Conservation (phyloP, 2,113 vertebrate genomes). For the Cynoglossus semilaevis region DNA sequence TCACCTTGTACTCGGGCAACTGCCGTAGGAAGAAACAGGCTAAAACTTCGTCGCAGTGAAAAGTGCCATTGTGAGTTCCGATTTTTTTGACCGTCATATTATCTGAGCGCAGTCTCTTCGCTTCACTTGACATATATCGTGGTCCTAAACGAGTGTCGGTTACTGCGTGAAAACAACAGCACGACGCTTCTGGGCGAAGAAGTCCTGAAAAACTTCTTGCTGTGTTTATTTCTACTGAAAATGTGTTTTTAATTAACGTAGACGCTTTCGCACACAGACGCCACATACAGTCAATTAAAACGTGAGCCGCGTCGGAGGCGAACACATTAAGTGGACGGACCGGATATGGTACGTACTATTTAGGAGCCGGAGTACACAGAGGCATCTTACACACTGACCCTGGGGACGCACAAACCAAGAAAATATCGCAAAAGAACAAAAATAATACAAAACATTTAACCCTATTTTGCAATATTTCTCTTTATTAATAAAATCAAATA, state of each 20-base stretch:
- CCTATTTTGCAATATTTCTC: too few relatives aligned
- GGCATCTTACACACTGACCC: too few relatives aligned
- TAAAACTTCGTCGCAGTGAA: constrained; percentile 93
- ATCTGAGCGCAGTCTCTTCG: constrained; percentile 56
- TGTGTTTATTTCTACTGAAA: not conserved
- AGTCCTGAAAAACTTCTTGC: accelerated
- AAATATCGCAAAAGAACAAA: too few relatives aligned
- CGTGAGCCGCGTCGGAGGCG: not conserved
- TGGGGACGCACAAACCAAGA: too few relatives aligned
- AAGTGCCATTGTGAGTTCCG: constrained; percentile 91
- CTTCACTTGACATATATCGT: constrained; percentile 61
- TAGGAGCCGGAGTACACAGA: not conserved
- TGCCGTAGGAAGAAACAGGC: constrained; percentile 88
- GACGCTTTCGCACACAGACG: not conserved
- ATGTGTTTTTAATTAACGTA: not conserved
- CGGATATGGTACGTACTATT: constrained; percentile 30
- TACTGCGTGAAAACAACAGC: not conserved
- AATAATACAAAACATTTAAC: too few relatives aligned
- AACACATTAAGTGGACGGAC: constrained; percentile 44
- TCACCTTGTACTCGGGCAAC: constrained; percentile 85
- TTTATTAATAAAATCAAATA: too few relatives aligned
- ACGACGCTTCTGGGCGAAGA: not conserved
- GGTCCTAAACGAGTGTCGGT: not conserved
- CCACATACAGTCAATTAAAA: constrained; percentile 17
- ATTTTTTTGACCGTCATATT: constrained; percentile 76